Evolutionary conservation across 2,113 vertebrate genomes (phyloP).

Genomic region (Leucoraja erinaceus): DNA sequence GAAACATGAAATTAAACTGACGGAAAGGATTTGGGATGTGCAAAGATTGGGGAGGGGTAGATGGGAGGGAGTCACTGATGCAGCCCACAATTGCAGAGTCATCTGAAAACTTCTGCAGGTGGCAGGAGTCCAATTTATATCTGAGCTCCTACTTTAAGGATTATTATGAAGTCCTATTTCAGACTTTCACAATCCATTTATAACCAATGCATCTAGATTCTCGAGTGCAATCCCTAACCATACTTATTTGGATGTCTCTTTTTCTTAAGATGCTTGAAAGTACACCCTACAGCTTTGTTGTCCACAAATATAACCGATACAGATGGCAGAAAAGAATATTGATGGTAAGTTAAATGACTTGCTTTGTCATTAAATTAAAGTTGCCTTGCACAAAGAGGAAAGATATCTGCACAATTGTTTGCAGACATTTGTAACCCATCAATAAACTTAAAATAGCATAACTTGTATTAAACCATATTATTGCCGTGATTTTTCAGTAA

Average conservation of each 20-base stretch:
- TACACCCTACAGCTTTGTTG: constrained; percentile 62
- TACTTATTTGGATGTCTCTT: not conserved
- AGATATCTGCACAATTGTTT: not conserved
- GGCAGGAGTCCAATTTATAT: no score
- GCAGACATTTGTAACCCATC: not conserved
- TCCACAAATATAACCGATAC: constrained; percentile 62
- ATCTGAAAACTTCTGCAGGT: no score
- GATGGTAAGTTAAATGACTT: constrained; percentile 55
- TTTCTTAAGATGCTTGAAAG: constrained; percentile 8
- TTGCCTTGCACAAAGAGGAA: not conserved
- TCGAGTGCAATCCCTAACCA: not conserved
- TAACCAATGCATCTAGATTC: not conserved
- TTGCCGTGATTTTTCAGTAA: no score
- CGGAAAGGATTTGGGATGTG: no score
- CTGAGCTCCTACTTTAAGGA: not conserved
- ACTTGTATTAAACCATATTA: no score
- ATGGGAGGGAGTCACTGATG: no score
- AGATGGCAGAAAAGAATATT: constrained; percentile 69
- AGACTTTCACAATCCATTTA: not conserved
- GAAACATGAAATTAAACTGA: no score
- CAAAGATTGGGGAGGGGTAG: no score
- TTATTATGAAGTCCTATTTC: not conserved
- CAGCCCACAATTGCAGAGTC: no score
- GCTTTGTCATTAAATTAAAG: constrained; percentile 39
- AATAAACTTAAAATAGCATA: not conserved